Evolutionary conservation across 1,140 invertebrate genomes (phyloP), one percentile per base, ranked within the genome.

Genomic region (Lepidurus apus): DNA sequence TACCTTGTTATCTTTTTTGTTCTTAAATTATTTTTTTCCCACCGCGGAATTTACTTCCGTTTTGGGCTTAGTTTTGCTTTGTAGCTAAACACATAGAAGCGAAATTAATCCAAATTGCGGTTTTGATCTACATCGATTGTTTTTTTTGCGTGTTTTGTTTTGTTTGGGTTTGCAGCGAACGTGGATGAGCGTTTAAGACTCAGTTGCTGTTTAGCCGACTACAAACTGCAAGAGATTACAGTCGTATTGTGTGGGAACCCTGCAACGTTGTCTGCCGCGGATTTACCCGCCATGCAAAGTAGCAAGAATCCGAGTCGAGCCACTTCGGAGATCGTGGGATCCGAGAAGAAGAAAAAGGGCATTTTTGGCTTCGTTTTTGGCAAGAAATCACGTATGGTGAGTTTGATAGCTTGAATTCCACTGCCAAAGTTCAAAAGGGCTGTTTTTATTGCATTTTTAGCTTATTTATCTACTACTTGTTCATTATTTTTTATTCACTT

Each of bases 161-260:
- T 42, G 26, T 75, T 10, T 81, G 53, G 79, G 76, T 77, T 86
- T 86, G 3, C 85, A 91, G 90, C 86, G 43, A 90, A 91, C 83
- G 82, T 90, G 79, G 89, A 90, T 79, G 87, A 91, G 82, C 86
- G 86, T 34, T 83, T 91, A 80, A 86, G 89, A 76, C 85, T 88
- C 8, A 86, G 86, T 43, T 83, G 88, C 73, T 88, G 87, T 1
- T 82, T 92, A 44, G 88, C 87, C 53, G 91, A 92, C 81, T 91
- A 91, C 81, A 87, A 89, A 79, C 86, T 91, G 21, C 90, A 90
- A 78, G 90, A 91, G 84, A 87, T 92, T 21, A 87, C 88, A 44
- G 83, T 91, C 24, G 90, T 89, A 24, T 85, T 65, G 7, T 21
- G 53, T 65, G 53, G 13, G 17, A 65, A 65, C 21, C 21, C 53